Evolutionary conservation across 2,797 vertebrate genomes (phyloP).

Genomic region (Morus bassanus): DNA sequence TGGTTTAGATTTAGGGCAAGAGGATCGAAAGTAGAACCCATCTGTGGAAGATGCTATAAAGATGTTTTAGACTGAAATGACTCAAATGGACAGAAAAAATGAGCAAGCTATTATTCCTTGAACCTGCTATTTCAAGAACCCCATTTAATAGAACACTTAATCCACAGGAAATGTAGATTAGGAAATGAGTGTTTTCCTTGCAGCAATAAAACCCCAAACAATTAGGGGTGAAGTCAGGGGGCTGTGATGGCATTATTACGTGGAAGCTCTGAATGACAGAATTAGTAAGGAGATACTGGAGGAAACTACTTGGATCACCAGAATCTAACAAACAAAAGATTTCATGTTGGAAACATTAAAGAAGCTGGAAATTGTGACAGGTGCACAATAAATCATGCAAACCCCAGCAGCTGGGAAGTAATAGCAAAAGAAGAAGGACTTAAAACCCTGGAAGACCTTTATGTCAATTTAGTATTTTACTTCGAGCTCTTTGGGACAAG

Average conservation of each 20-base stretch:
- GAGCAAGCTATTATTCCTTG: neutral
- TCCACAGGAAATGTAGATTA: neutral
- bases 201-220: neutral
- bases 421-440: neutral
- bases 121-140: neutral
- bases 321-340: constrained; percentile 10
- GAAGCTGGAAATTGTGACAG: constrained; percentile 42
- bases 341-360: neutral
- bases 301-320: neutral
- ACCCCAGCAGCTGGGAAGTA: constrained; percentile 33
- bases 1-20: neutral
- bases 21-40: neutral
- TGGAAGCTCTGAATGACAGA: neutral
- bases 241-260: neutral
- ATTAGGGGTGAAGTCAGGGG: neutral
- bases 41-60: neutral
- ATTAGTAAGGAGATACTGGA: neutral
- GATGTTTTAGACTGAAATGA: neutral
- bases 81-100: neutral
- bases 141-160: neutral
- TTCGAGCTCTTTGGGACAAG: neutral
- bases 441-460: neutral
- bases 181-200: neutral
- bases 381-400: constrained; percentile 54
- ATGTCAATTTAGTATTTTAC: neutral